A percentile compares a stretch with the other conserved stretches of the same genome.
These are phyloP conservation scores for Caenorhabditis angaria DNA, from an alignment of 2,888 invertebrate genomes.

Conservation along the genomic window DNA sequence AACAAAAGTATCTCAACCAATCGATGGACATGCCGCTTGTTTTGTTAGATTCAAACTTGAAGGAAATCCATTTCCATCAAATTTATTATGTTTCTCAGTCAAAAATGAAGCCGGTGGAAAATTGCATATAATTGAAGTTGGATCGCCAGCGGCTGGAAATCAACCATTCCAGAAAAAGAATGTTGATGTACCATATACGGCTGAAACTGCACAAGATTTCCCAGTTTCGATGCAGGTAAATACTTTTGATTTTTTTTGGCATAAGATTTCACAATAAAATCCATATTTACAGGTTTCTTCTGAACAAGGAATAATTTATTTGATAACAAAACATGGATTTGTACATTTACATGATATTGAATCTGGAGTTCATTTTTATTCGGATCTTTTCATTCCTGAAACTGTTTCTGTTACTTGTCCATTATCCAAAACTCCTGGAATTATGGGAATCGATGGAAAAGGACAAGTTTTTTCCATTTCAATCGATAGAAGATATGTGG, in stretches of 20 bases:
- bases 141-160: constrained; percentile 91
- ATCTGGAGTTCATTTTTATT: constrained; percentile 94
- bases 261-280: too few species aligned
- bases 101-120: constrained; percentile 89
- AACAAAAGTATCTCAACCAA: too few species aligned
- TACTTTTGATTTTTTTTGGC: not conserved
- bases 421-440: constrained; percentile 91
- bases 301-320: constrained; percentile 96
- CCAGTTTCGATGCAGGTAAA: constrained; percentile 96
- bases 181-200: constrained; percentile 98
- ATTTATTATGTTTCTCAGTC: constrained; percentile 95
- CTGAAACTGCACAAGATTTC: constrained; percentile 96
- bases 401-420: constrained; percentile 98
- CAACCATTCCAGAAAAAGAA: constrained; percentile 97
- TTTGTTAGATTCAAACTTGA: too few species aligned
- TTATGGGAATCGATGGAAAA: constrained; percentile 91
- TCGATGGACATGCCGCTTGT: too few species aligned
- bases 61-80: constrained; percentile 85
- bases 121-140: constrained; percentile 92
- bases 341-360: constrained; percentile 98
- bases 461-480: constrained; percentile 93
- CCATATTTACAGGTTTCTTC: constrained; percentile 80
- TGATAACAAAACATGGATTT: constrained; percentile 98
- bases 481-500: constrained; percentile 96
- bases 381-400: constrained; percentile 97